Conservation (phyloP, 2,113 vertebrate species). For the Platycercus adscitus region DNA sequence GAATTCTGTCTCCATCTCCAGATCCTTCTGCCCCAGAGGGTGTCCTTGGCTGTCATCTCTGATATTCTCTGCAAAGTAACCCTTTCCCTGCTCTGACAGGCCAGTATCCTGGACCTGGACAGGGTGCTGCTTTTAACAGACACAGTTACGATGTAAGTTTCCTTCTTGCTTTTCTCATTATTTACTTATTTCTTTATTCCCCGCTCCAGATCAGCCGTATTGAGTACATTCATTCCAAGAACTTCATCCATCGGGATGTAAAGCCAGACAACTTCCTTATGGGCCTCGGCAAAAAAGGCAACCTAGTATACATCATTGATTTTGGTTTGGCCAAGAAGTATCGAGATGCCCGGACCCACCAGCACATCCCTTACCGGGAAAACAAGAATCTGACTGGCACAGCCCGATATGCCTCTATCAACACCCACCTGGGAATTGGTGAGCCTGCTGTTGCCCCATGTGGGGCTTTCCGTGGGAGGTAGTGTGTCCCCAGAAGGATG, state of each 20-base stretch:
- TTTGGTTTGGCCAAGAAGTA: constrained; percentile 98
- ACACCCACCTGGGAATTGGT: constrained; percentile 97
- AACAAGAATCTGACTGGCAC: constrained; percentile 98
- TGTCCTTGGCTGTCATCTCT: not conserved
- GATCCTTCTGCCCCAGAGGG: not conserved
- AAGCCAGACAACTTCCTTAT: constrained; percentile 98
- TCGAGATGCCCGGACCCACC: constrained; percentile 94
- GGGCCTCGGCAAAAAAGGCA: constrained; percentile 97
- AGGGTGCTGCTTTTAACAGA: not conserved
- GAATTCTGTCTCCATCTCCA: not conserved
- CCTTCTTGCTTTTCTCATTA: not conserved
- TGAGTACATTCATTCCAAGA: constrained; percentile 98
- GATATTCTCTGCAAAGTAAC: not conserved
- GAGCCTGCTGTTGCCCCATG: constrained; percentile 36
- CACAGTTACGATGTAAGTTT: not conserved
- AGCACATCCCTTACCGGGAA: constrained; percentile 98
- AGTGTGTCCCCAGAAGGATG: not conserved
- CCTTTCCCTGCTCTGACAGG: not conserved
- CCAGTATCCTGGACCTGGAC: not conserved
- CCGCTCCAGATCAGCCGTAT: constrained; percentile 90
- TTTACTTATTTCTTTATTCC: not conserved
- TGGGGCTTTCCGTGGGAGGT: not conserved
- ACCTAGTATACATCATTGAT: constrained; percentile 98
- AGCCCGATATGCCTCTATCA: constrained; percentile 96
- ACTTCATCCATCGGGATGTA: constrained; percentile 96